phyloP scores from a whole-genome alignment of 2,113 vertebrate genomes.

The Cyanoderma ruficeps region DNA sequence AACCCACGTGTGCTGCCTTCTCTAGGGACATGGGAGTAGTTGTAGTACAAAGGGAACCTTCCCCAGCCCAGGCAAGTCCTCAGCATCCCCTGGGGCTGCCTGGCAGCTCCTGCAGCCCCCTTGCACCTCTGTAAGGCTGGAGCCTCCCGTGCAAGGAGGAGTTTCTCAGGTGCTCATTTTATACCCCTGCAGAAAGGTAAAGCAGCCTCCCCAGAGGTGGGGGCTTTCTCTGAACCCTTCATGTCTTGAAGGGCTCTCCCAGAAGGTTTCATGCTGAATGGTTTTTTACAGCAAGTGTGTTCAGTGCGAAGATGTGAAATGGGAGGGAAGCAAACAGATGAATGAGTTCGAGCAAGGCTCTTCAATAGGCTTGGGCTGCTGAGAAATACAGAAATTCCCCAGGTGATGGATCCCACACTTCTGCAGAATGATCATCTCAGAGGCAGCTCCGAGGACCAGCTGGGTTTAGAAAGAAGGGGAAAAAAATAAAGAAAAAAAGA shows the following conservation, averaged over 20 bases:
- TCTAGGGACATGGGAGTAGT: fast-evolving
- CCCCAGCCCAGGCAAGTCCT: neutral
- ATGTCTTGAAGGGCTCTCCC: neutral
- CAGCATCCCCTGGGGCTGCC: neutral
- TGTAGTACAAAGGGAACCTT: neutral
- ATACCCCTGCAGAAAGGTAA: neutral
- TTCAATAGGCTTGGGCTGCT: neutral
- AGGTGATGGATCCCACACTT: neutral
- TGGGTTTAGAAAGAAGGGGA: neutral
- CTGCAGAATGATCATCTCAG: neutral
- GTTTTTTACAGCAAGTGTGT: neutral
- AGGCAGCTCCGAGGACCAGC: neutral
- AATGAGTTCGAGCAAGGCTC: neutral
- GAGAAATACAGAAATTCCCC: neutral
- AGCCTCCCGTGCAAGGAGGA: neutral
- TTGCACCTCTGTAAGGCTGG: neutral
- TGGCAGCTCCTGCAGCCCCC: neutral
- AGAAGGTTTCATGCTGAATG: neutral
- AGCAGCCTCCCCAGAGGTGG: neutral
- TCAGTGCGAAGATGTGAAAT: neutral
- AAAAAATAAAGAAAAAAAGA: fast-evolving
- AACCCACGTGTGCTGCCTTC: fast-evolving
- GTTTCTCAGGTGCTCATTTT: neutral
- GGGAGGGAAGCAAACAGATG: neutral
- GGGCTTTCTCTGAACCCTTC: neutral